These are phyloP conservation scores for Ptilorrhoa leucosticta DNA, from an alignment of 2,113 vertebrate genomes.

Conservation along the genomic window DNA sequence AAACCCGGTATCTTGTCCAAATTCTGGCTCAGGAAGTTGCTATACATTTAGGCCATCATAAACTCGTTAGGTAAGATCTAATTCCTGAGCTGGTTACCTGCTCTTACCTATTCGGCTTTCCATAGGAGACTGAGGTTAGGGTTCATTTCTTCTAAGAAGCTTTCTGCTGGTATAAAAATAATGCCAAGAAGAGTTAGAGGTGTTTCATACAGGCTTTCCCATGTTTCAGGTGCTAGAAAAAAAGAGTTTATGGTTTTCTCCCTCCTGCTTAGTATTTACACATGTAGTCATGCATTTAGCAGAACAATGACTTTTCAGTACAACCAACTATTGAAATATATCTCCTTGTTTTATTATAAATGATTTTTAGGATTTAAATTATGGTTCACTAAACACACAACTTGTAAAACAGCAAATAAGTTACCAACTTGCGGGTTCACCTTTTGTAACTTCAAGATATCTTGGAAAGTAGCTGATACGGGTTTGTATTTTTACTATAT, in stretches of 20 bases:
- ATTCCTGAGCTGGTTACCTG: slow-evolving; percentile 11
- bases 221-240: not conserved
- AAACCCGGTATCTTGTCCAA: not conserved
- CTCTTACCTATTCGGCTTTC: not conserved
- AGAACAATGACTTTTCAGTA: not conserved
- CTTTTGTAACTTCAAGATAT: not conserved
- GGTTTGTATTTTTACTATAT: not conserved
- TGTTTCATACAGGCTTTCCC: not conserved
- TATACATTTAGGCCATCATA: not conserved
- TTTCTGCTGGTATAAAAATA: not conserved
- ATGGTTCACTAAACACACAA: not conserved
- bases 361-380: not conserved
- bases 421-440: not conserved
- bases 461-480: not conserved
- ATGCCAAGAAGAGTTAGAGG: not conserved
- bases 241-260: not conserved
- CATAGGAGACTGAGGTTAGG: not conserved
- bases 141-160: slow-evolving; percentile 8
- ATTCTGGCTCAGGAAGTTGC: not conserved
- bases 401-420: not conserved
- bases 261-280: not conserved
- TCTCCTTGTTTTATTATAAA: not conserved
- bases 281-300: not conserved
- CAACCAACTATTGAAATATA: not conserved
- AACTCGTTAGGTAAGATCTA: not conserved